Evolutionary conservation across 2,888 invertebrate genomes (phyloP), one percentile per base, ranked within the genome.

Genomic region (Caenorhabditis sp.): DNA sequence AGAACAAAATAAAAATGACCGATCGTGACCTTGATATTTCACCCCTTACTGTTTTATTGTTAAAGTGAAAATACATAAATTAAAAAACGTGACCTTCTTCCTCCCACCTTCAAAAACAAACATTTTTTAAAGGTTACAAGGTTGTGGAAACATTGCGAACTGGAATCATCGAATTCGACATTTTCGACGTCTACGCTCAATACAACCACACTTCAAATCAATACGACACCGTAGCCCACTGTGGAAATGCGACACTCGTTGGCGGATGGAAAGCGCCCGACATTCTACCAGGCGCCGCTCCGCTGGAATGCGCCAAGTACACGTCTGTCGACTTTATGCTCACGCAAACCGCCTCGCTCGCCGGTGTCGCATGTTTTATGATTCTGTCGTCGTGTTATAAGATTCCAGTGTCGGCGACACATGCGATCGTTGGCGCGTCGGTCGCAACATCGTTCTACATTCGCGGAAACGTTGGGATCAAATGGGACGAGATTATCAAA

Each of bases 121-220:
- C n/a, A 50, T 50, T 6, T 55, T 55, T 78, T 84, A 36, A 81
- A 89, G 95, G 95, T 58, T 94, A 94, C 89, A 90, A 86, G 74
- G 97, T 99, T 55, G 97, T 97, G 37, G 96, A 97, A 88, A 99
- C 97, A 5, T 95, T 99, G 93, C 92, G 99, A 50, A 97, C 97
- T 89, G 97, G 97, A 58, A 97, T 99, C 79, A 90, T 97, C 79
- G 95, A 97, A 88, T 92, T 95, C 54, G 90, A 91, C 1, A 90
- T 95, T 65, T 99, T 97, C 89, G 92, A 93, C 82, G 92, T 79
- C 14, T 81, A 81, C 59, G 71, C 75, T 17, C 69, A 76, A 60
- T 81, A 81, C 68, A 79, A 81, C 37, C 65, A 71, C 50, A 69
- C 75, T 3, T 68, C 68, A 24, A 62, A 77, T 31, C 36, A 68